Conservation (phyloP, 2,797 vertebrate species). For the Dicrostonyx torquatus region DNA sequence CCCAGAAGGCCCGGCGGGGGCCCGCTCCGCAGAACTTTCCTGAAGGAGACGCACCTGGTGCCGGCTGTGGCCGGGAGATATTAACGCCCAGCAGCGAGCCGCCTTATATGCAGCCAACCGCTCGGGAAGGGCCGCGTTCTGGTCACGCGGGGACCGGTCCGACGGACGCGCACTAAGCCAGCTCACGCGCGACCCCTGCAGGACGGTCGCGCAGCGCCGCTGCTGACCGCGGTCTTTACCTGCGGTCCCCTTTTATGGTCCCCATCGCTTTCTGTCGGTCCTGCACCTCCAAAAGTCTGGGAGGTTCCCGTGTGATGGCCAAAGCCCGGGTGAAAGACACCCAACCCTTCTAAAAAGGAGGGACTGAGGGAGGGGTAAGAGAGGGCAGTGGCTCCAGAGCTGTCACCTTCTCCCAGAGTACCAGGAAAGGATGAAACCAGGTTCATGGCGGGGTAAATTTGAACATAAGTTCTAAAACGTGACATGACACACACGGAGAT, state of each 20-base stretch:
- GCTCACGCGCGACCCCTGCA: conserved; percentile 36
- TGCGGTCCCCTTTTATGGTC: not conserved
- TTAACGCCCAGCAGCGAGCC: not conserved
- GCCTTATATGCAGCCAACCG: conserved; percentile 33
- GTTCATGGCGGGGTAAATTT: not conserved
- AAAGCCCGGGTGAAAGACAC: not conserved
- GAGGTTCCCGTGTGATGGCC: not conserved
- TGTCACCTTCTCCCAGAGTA: not conserved
- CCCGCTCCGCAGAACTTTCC: not conserved
- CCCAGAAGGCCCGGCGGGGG: not conserved
- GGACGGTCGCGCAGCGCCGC: not conserved
- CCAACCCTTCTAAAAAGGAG: not conserved
- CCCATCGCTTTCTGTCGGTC: not conserved
- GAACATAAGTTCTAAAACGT: not conserved
- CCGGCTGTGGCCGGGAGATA: not conserved
- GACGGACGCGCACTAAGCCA: too few relatives aligned
- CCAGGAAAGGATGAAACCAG: not conserved
- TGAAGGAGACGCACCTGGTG: not conserved
- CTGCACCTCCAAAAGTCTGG: not conserved
- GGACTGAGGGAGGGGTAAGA: not conserved
- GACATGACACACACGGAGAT: not conserved
- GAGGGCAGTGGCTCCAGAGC: not conserved
- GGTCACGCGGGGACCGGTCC: not conserved
- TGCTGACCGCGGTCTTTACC: not conserved
- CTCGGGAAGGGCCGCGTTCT: not conserved